Evolutionary conservation across 2,888 invertebrate species (phyloP).

Genomic region (Epinotia demarniana): DNA sequence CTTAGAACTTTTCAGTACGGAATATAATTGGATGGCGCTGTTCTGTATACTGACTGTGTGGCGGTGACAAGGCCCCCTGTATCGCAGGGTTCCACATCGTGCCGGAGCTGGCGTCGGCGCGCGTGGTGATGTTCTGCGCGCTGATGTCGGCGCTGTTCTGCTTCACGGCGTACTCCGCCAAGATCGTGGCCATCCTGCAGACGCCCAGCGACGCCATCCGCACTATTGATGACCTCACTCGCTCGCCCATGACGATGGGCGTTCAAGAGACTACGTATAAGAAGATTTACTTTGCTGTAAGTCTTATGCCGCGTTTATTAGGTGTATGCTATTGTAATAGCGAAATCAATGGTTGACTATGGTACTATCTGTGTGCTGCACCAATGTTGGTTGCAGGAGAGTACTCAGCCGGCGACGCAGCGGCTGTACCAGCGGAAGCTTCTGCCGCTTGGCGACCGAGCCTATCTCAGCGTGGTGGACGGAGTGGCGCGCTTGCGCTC

Average conservation of each 20-base stretch:
- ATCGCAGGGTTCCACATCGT: slow-evolving; percentile 75
- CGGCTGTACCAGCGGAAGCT: slow-evolving; percentile 83
- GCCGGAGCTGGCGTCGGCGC: slow-evolving; percentile 77
- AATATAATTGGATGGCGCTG: too few species aligned
- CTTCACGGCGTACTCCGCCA: slow-evolving; percentile 87
- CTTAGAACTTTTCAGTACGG: too few species aligned
- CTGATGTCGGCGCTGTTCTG: slow-evolving; percentile 83
- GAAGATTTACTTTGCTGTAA: slow-evolving; percentile 82
- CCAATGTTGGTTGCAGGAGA: slow-evolving; percentile 70
- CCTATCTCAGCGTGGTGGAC: slow-evolving; percentile 79
- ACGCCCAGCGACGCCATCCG: slow-evolving; percentile 85
- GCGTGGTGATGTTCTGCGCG: slow-evolving; percentile 83
- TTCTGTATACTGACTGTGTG: too few species aligned
- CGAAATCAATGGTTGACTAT: background rate
- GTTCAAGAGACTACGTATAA: slow-evolving; percentile 86
- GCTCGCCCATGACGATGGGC: slow-evolving; percentile 83
- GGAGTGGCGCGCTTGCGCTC: slow-evolving; percentile 83
- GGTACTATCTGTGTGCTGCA: background rate
- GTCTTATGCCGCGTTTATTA: slow-evolving; percentile 33
- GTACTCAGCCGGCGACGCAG: slow-evolving; percentile 79
- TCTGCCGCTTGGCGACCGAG: slow-evolving; percentile 79
- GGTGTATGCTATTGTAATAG: background rate
- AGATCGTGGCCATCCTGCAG: slow-evolving; percentile 86
- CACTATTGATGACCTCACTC: slow-evolving; percentile 81
- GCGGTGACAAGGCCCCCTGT: too few species aligned